A percentile compares a stretch with the other conserved stretches of the same genome.
phyloP scores from a whole-genome alignment of 2,888 invertebrate species.

The Heterodera filipjevi region DNA sequence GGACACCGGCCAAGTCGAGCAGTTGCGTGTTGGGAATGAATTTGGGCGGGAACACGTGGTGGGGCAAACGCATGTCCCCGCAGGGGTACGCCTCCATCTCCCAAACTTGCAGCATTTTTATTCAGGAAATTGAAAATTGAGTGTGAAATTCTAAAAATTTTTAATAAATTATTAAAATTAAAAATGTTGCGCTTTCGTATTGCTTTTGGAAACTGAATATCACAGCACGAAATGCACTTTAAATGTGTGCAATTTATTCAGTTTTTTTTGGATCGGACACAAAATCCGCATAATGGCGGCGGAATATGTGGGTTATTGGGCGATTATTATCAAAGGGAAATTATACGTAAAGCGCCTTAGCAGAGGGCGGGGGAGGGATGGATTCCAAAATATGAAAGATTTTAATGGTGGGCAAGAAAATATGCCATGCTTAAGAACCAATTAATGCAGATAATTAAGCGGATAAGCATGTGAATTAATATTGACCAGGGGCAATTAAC shows the following conservation, averaged over 20 bases:
- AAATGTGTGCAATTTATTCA: background rate
- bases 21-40: slow-evolving; percentile 39
- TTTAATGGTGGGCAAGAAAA: too few species aligned
- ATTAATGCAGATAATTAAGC: too few species aligned
- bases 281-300: background rate
- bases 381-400: background rate
- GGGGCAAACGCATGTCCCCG: slow-evolving; percentile 45
- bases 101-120: slow-evolving; percentile 42
- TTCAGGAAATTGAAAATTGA: background rate
- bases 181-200: slow-evolving; percentile 7
- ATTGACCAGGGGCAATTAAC: too few species aligned
- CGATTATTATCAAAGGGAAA: background rate
- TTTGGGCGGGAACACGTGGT: slow-evolving; percentile 45
- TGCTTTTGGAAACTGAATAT: background rate
- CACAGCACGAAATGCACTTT: background rate
- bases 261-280: background rate
- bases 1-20: slow-evolving; percentile 34
- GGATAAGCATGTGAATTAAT: too few species aligned
- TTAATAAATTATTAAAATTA: background rate
- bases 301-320: background rate
- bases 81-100: slow-evolving; percentile 44
- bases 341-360: background rate
- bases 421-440: too few species aligned
- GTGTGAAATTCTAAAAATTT: background rate
- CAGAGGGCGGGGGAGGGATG: background rate